Conservation (phyloP, 2,797 vertebrate species). For the Podarcis siculus region DNA sequence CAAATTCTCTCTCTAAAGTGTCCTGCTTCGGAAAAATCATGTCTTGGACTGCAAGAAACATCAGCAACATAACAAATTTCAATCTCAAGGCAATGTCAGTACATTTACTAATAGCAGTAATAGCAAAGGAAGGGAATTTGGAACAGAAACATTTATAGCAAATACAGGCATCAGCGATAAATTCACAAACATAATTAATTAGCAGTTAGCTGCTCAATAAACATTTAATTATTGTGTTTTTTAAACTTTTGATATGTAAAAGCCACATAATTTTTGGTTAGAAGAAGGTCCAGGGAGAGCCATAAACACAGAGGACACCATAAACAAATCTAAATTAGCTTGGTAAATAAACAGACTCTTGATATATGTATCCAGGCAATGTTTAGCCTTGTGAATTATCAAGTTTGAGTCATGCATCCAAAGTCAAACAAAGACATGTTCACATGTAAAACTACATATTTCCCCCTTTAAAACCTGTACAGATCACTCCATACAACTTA, state of each 20-base stretch:
- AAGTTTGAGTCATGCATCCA: conserved; percentile 24
- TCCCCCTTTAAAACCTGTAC: conserved; percentile 12
- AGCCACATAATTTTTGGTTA: conserved; percentile 52
- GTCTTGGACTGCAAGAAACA: background rate
- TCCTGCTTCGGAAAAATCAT: background rate
- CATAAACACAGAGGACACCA: conserved; percentile 49
- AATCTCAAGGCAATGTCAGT: conserved; percentile 9
- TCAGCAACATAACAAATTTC: background rate
- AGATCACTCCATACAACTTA: conserved; percentile 3
- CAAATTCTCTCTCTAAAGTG: background rate
- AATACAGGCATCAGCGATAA: conserved; percentile 35
- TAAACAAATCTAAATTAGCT: conserved; percentile 61
- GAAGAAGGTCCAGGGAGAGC: conserved; percentile 55
- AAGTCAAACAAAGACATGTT: conserved; percentile 26
- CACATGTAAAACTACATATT: conserved; percentile 4
- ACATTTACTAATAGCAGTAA: background rate
- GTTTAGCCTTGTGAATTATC: background rate
- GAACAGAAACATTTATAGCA: conserved; percentile 1
- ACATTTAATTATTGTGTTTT: conserved; percentile 26
- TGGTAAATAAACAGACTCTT: conserved; percentile 62
- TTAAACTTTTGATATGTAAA: conserved; percentile 51
- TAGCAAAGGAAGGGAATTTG: conserved; percentile 8
- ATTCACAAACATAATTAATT: conserved; percentile 42
- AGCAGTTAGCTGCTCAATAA: conserved; percentile 45
- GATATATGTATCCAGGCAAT: conserved; percentile 17